Base-by-base conservation (phyloP, 2,888 invertebrate genomes). In the Nipponacmea schrenckii region DNA sequence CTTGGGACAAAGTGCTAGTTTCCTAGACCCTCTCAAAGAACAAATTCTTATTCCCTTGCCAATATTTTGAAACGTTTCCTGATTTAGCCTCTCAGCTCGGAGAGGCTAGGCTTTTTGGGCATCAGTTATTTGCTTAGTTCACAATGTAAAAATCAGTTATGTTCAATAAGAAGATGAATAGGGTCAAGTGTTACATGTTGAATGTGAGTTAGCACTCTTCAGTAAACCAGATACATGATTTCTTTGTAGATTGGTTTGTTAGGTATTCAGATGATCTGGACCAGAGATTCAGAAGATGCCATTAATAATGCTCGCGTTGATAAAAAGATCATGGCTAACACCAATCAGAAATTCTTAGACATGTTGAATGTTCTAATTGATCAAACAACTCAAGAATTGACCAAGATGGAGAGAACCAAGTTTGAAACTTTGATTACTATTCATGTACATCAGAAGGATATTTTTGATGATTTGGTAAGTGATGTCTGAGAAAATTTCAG, bases 211-310 rank as follows among this genome's bases (percentile, higher is more conserved):
- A n/a, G n/a, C n/a, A n/a, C n/a, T n/a, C n/a, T n/a, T n/a, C n/a
- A n/a, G n/a, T n/a, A n/a, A n/a, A n/a, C n/a, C n/a, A n/a, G n/a
- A n/a, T n/a, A n/a, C n/a, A n/a, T 26, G 17, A 20, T 17, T 68
- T 27, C 72, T 50, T 48, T 71, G 0, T 69, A 90, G 88, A 87
- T 96, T 78, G 96, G 96, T 46, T 91, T 96, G 27, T 91, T 98
- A 65, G 97, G 97, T 5, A 93, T 98, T 74, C 98, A 98, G 91
- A 96, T 98, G 93, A 94, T 97, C 80, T 98, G 98, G 98, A 97
- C 98, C 0, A 91, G 96, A 77, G 97, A 98, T 88, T 93, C 96
- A 1, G 97, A 98, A 89, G 89, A 94, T 70, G 96, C 97, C 0
- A 90, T 98, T 70, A 92, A 94, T 91, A 95, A 95, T 90, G 96